phyloP scores from a whole-genome alignment of 2,797 vertebrate species.

The Tympanoctomys barrerae region DNA sequence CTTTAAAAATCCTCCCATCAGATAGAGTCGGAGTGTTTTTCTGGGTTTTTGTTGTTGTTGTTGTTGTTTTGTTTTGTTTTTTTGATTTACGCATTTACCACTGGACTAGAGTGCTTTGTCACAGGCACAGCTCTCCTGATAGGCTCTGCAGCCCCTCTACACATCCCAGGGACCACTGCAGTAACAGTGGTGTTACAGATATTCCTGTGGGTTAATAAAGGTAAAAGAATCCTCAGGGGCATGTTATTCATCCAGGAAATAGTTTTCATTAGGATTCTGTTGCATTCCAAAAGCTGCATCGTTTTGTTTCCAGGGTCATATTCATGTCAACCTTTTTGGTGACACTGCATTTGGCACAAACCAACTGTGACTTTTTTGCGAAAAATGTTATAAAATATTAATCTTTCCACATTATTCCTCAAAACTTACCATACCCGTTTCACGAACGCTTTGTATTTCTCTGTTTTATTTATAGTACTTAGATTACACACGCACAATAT shows the following conservation, averaged over 20 bases:
- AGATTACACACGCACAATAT: neutral
- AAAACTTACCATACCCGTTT: constrained; percentile 4
- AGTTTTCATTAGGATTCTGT: neutral
- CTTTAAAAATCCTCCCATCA: neutral
- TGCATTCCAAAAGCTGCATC: neutral
- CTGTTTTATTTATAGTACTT: constrained; percentile 29
- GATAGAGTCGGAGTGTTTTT: neutral
- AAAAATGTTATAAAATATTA: constrained; percentile 25
- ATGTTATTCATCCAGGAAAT: neutral
- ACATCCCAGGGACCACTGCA: neutral
- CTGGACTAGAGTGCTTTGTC: neutral
- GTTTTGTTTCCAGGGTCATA: neutral
- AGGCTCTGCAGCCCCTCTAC: neutral
- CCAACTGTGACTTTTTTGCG: neutral
- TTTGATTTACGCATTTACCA: neutral
- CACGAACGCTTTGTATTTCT: constrained; percentile 7
- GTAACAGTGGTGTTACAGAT: too few relatives aligned
- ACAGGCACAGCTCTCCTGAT: neutral
- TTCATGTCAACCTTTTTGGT: neutral
- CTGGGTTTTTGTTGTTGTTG: too few relatives aligned
- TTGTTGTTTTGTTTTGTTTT: too few relatives aligned
- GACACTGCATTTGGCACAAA: neutral
- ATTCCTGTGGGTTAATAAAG: neutral
- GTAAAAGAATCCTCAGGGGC: neutral
- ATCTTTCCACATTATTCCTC: constrained; percentile 39